Base-by-base conservation (phyloP, 2,888 invertebrate genomes). In the Gnatocerus cornutus region DNA sequence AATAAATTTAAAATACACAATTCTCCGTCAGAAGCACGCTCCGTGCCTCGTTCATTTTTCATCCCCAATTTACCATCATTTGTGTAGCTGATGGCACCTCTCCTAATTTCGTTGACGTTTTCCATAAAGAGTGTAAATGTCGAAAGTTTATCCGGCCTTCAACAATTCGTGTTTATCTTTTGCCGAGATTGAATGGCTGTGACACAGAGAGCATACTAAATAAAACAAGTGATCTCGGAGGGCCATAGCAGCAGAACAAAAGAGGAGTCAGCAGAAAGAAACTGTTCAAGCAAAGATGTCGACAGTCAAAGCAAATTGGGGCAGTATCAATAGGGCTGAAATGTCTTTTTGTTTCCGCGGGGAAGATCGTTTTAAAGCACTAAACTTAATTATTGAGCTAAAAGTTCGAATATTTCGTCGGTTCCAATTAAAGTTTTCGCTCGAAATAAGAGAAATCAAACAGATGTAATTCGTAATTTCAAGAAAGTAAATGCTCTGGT, bases 131-230 rank as follows among this genome's bases (percentile, higher is more conserved):
- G 56, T 46, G 63, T 52, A 52, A 63, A 71, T 68, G 65, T 64
- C 64, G 67, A 30, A 33, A 13, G 52, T 55, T 63, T 52, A 63
- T 43, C 53, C 63, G 29, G 29, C 16, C 45, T 52, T 53, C 58
- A 65, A 55, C 70, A 55, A 70, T 70, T 67, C 65, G 53, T 65
- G 62, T 71, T 69, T 69, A 68, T 68, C 71, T 68, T 68, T 71
- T 55, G 39, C 69, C 58, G 66, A 71, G 71, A 71, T 71, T 71
- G 69, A 71, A 71, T 71, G 71, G 53, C 53, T 62, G 46, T 50
- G 69, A 69, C 69, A 71, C 69, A 65, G 37, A 56, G 56, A 37
- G 70, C 55, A 70, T 70, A 70, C 70, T 62, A 70, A 70, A 70
- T 62, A 62, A 69, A 70, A 67, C 70, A 56, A 45, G 43, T 48